These are phyloP conservation scores for Agelastica alni DNA, from an alignment of 2,888 invertebrate species.

Conservation along the genomic window DNA sequence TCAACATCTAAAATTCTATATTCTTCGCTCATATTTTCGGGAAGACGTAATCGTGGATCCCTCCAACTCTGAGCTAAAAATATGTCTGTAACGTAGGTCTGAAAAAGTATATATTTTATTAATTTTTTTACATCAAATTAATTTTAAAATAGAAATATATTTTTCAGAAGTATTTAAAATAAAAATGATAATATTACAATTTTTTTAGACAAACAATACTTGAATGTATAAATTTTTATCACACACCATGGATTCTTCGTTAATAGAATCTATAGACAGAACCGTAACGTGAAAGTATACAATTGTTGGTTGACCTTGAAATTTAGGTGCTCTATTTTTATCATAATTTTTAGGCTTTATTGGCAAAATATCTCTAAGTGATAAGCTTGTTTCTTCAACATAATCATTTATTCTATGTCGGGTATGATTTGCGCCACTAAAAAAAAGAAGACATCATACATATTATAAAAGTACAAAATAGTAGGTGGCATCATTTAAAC, in stretches of 20 bases:
- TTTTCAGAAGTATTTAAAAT: too few species aligned
- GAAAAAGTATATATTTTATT: conserved; percentile 42
- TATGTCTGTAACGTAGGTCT: conserved; percentile 93
- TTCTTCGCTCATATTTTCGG: conserved; percentile 93
- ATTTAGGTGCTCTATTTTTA: conserved; percentile 87
- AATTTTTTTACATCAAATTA: too few species aligned
- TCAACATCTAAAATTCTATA: conserved; percentile 88
- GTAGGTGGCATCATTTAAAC: too few species aligned
- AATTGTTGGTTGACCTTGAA: conserved; percentile 82
- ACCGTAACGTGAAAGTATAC: conserved; percentile 92
- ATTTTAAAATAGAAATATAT: too few species aligned
- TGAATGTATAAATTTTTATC: too few species aligned
- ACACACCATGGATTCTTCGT: conserved; percentile 90
- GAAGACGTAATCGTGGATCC: conserved; percentile 83
- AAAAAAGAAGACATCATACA: conserved; percentile 31
- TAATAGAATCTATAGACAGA: conserved; percentile 89
- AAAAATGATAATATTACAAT: too few species aligned
- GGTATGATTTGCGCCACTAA: conserved; percentile 39
- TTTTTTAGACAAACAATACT: too few species aligned
- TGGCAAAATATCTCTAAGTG: conserved; percentile 83
- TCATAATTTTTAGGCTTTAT: conserved; percentile 84
- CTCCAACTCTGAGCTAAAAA: conserved; percentile 93
- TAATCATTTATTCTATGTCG: conserved; percentile 38
- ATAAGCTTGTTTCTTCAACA: conserved; percentile 67
- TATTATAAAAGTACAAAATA: too few species aligned